Evolutionary conservation across 2,797 vertebrate genomes (phyloP).

Genomic region (Enteromius radiatus): DNA sequence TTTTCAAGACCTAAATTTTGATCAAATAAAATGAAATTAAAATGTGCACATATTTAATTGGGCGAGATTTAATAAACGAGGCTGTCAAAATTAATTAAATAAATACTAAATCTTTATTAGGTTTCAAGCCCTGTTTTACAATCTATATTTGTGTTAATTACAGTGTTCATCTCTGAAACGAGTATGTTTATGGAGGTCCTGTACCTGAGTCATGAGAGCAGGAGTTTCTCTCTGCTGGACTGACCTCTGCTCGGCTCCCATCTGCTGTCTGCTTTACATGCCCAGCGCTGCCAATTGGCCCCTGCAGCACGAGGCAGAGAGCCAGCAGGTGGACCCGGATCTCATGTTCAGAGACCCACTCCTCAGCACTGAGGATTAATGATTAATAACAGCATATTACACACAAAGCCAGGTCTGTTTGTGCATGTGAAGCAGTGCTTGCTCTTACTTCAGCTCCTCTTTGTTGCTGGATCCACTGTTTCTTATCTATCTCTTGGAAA

Average conservation of each 20-base stretch:
- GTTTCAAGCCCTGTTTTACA: not conserved
- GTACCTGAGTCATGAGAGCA: slow-evolving; percentile 36
- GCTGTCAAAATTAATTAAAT: not conserved
- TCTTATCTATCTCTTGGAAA: no score
- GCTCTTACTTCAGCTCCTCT: not conserved
- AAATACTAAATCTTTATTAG: not conserved
- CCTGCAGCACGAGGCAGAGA: slow-evolving; percentile 43
- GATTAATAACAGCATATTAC: slow-evolving; percentile 49
- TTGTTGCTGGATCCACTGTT: no score
- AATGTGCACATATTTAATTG: no score
- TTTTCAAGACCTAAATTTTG: not conserved
- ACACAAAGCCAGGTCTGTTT: not conserved
- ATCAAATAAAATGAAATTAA: not conserved
- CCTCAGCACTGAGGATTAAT: slow-evolving; percentile 46
- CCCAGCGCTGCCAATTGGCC: slow-evolving; percentile 49
- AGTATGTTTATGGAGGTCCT: not conserved
- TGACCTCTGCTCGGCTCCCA: slow-evolving; percentile 53
- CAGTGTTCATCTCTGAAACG: not conserved
- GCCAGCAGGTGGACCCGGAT: slow-evolving; percentile 41
- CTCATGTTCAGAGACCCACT: slow-evolving; percentile 14
- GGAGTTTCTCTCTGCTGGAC: slow-evolving; percentile 36
- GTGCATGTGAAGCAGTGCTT: not conserved
- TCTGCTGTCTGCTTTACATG: slow-evolving; percentile 55
- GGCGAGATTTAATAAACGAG: not conserved
- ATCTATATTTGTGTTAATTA: not conserved